A percentile compares a stretch with the other conserved stretches of the same genome.
These are phyloP conservation scores for Coregonus suidteri DNA, from an alignment of 2,797 vertebrate genomes.

Conservation along the genomic window DNA sequence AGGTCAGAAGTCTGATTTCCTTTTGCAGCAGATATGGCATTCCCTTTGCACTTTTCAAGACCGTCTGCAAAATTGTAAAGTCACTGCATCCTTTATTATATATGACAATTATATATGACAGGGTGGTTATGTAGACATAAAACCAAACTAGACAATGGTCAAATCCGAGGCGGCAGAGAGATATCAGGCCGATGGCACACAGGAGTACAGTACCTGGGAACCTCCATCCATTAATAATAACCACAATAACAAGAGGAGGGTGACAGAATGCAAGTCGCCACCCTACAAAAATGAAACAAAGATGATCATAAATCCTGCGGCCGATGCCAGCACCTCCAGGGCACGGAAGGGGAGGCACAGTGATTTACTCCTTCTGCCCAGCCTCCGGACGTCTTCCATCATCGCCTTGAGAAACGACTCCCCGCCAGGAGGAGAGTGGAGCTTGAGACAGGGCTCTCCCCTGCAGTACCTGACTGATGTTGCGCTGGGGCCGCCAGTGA, in stretches of 20 bases:
- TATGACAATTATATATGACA: neutral
- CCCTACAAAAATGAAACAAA: constrained; percentile 21
- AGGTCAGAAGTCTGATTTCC: neutral
- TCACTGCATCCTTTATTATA: neutral
- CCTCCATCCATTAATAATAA: constrained; percentile 18
- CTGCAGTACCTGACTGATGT: constrained; percentile 6
- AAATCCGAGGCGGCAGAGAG: neutral
- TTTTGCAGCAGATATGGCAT: neutral
- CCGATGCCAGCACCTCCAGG: constrained; percentile 11
- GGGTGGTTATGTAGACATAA: neutral
- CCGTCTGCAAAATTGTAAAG: neutral
- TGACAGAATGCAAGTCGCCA: constrained; percentile 16
- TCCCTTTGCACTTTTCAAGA: neutral
- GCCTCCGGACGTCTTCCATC: constrained; percentile 37
- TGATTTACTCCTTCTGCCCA: constrained; percentile 30
- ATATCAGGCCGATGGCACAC: neutral
- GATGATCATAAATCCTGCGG: constrained; percentile 20
- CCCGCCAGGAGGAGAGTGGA: neutral
- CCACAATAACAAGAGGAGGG: neutral
- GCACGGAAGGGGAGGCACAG: neutral
- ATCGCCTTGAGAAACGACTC: constrained; percentile 19
- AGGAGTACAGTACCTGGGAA: neutral
- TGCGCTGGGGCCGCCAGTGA: neutral
- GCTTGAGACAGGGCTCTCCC: constrained; percentile 3
- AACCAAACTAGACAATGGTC: neutral